phyloP scores from a whole-genome alignment of 2,888 invertebrate species.

The Dynastes hyllus region DNA sequence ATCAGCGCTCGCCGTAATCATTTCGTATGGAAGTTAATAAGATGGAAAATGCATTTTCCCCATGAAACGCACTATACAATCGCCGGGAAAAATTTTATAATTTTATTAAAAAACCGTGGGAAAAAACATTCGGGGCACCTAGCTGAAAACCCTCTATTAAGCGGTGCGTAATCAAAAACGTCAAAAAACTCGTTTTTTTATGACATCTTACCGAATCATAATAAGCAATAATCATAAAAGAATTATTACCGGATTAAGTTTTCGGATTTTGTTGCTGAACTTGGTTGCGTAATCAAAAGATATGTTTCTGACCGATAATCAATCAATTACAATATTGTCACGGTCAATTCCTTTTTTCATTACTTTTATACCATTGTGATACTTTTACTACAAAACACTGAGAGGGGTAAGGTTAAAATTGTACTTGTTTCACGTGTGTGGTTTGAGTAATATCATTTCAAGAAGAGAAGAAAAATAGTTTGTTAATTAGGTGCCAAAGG shows the following conservation, averaged over 20 bases:
- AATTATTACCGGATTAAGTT: slow-evolving; percentile 10
- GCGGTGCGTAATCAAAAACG: slow-evolving; percentile 28
- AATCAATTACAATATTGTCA: background rate
- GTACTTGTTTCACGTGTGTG: too few species aligned
- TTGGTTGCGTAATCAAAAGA: background rate
- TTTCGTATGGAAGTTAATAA: slow-evolving; percentile 13
- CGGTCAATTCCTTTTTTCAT: too few species aligned
- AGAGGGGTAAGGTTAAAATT: too few species aligned
- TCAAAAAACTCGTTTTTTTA: slow-evolving; percentile 33
- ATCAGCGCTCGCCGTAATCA: background rate
- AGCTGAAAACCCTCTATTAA: slow-evolving; percentile 34
- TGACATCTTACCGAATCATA: slow-evolving; percentile 29
- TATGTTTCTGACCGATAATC: background rate
- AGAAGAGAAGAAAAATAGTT: too few species aligned
- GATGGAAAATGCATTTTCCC: slow-evolving; percentile 26
- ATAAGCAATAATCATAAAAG: slow-evolving; percentile 25
- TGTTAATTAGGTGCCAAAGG: too few species aligned
- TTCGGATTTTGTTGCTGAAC: background rate
- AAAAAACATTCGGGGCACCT: too few species aligned
- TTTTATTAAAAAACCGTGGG: slow-evolving; percentile 46
- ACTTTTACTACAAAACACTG: too few species aligned
- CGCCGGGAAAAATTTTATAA: slow-evolving; percentile 31
- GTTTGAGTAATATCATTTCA: too few species aligned
- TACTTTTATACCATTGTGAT: too few species aligned
- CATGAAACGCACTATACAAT: too few species aligned